These are phyloP conservation scores for Haliaeetus leucogaster DNA, from an alignment of 2,113 vertebrate species.

Conservation along the genomic window DNA sequence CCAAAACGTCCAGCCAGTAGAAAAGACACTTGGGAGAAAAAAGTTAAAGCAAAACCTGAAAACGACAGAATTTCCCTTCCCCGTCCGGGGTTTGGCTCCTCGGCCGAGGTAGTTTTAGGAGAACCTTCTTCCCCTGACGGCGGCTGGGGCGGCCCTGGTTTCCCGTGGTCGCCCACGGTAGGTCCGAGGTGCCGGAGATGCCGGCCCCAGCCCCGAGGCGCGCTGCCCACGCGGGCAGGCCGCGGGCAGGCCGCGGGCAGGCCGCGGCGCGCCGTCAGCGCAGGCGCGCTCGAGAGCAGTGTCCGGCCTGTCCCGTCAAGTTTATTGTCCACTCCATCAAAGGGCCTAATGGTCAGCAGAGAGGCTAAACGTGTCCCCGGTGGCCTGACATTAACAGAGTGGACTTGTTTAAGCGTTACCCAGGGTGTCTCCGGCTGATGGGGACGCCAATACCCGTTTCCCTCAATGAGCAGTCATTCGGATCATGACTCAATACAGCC, in stretches of 20 bases:
- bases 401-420: slow-evolving; percentile 78
- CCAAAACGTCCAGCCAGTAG: background rate
- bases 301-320: slow-evolving; percentile 67
- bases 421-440: slow-evolving; percentile 74
- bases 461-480: slow-evolving; percentile 75
- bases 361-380: slow-evolving; percentile 72
- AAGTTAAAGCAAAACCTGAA: background rate
- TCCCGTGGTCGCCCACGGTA: fast-evolving
- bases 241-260: background rate
- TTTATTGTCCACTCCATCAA: slow-evolving; percentile 80
- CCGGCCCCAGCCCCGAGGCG: background rate
- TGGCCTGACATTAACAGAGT: slow-evolving; percentile 76
- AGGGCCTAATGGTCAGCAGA: slow-evolving; percentile 77
- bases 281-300: background rate
- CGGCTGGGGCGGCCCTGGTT: fast-evolving
- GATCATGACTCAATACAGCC: slow-evolving; percentile 75
- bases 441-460: slow-evolving; percentile 78
- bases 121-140: background rate
- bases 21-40: background rate
- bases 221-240: too few relatives aligned
- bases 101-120: background rate
- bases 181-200: background rate
- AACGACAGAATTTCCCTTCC: background rate
- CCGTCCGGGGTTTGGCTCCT: background rate
- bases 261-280: background rate